These are phyloP conservation scores for Harpagoxenus sublaevis DNA, from an alignment of 2,888 invertebrate genomes.

Conservation along the genomic window DNA sequence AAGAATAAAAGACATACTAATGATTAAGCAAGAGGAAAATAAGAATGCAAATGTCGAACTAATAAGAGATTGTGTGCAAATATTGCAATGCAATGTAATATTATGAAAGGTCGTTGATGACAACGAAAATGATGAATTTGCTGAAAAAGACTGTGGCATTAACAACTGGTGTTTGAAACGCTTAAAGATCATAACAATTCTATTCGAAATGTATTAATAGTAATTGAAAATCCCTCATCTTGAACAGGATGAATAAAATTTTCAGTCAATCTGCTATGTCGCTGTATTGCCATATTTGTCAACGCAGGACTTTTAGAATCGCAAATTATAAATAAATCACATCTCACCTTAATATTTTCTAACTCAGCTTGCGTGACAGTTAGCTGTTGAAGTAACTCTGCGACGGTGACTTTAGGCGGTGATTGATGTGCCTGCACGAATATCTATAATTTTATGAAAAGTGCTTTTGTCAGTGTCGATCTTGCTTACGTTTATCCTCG, in stretches of 20 bases:
- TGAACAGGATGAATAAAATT: neutral
- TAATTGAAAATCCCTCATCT: neutral
- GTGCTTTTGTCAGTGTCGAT: neutral
- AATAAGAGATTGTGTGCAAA: conserved; percentile 27
- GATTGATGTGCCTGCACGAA: conserved; percentile 81
- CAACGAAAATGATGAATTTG: conserved; percentile 10
- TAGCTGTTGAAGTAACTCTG: conserved; percentile 93
- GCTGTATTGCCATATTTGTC: neutral
- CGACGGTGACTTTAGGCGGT: conserved; percentile 91
- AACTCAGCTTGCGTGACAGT: conserved; percentile 95
- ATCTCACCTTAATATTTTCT: conserved; percentile 93
- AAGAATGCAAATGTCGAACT: conserved; percentile 30
- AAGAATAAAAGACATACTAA: conserved; percentile 20
- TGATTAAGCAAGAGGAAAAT: conserved; percentile 27
- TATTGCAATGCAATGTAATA: conserved; percentile 23
- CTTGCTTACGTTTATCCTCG: neutral
- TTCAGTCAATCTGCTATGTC: neutral
- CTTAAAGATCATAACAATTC: neutral
- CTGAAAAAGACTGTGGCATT: conserved; percentile 23
- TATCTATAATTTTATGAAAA: conserved; percentile 71
- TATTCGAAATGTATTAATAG: conserved; percentile 6
- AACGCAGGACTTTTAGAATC: neutral
- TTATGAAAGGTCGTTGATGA: conserved; percentile 38
- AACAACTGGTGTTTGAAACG: neutral
- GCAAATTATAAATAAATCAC: conserved; percentile 3